These are phyloP conservation scores for Drymodes brunneopygia DNA, from an alignment of 2,113 vertebrate genomes.

Conservation along the genomic window DNA sequence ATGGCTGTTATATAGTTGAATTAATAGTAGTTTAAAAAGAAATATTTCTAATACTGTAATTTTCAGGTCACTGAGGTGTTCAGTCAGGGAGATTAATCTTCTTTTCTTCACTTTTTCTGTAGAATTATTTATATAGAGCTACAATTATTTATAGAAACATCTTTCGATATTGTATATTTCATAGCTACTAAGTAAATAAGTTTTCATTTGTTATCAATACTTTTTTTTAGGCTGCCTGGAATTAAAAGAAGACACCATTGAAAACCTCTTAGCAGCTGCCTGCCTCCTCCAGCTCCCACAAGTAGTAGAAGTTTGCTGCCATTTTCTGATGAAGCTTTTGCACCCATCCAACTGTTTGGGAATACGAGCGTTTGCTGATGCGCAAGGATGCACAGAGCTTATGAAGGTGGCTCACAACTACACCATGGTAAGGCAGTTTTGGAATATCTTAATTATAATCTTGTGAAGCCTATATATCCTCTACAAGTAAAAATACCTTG, in stretches of 20 bases:
- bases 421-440: constrained; percentile 77
- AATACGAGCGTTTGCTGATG: constrained; percentile 80
- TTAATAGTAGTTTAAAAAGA: background rate
- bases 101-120: background rate
- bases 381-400: constrained; percentile 78
- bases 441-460: background rate
- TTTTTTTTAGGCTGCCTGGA: constrained; percentile 73
- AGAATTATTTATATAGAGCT: background rate
- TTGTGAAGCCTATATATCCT: background rate
- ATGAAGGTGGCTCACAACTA: constrained; percentile 82
- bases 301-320: constrained; percentile 81
- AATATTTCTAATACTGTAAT: background rate
- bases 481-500: background rate
- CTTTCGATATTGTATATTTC: background rate
- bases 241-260: constrained; percentile 80
- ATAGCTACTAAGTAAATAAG: background rate
- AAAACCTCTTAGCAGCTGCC: constrained; percentile 79
- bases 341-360: constrained; percentile 82
- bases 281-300: constrained; percentile 81
- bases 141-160: background rate
- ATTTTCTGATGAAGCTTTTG: constrained; percentile 80
- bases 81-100: background rate
- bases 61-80: background rate
- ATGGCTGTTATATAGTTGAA: background rate
- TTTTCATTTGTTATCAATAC: background rate